A percentile compares a stretch with the other conserved stretches of the same genome.
Conservation (phyloP, 2,797 vertebrate species). For the Argyrosomus regius region DNA sequence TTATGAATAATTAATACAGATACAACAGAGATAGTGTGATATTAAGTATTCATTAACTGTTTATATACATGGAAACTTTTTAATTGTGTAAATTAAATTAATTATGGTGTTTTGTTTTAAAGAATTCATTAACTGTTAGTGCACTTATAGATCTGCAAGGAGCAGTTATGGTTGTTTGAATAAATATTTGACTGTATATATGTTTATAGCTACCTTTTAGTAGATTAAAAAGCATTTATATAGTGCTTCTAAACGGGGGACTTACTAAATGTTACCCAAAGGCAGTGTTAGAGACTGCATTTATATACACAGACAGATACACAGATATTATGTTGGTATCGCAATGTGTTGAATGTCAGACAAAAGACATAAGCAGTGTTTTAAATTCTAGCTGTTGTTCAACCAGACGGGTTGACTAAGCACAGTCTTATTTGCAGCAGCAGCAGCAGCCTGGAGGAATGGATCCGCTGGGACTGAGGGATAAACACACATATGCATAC, state of each 20-base stretch:
- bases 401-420: constrained; percentile 30
- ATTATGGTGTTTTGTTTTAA: neutral
- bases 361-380: constrained; percentile 21
- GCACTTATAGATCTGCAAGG: neutral
- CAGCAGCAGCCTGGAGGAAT: constrained; percentile 41
- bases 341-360: constrained; percentile 18
- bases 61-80: neutral
- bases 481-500: constrained; percentile 56
- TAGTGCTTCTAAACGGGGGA: neutral
- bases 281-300: neutral
- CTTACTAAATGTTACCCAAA: neutral
- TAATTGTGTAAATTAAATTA: neutral
- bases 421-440: constrained; percentile 37
- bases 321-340: constrained; percentile 10
- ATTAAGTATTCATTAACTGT: constrained; percentile 6
- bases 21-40: neutral
- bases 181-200: neutral
- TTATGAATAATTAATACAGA: constrained; percentile 14
- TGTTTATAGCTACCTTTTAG: neutral
- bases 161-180: neutral
- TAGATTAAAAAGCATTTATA: neutral
- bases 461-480: constrained; percentile 46
- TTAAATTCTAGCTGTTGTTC: constrained; percentile 38
- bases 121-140: neutral
- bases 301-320: neutral